These are phyloP conservation scores for Trachymyrmex cornetzi DNA, from an alignment of 1,140 invertebrate genomes.

Conservation along the genomic window DNA sequence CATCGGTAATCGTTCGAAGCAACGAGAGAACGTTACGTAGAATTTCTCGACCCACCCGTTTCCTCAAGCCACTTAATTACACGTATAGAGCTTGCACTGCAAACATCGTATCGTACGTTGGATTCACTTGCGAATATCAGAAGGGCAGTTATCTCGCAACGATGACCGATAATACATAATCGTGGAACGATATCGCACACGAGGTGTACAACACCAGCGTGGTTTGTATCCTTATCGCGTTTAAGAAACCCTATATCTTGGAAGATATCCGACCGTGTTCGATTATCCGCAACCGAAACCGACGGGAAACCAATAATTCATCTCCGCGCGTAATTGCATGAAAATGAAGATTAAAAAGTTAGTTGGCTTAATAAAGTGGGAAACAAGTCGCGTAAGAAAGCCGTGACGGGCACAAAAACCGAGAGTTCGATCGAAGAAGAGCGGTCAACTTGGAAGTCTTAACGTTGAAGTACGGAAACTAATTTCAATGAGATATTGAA, in stretches of 20 bases:
- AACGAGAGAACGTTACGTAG: slow-evolving; percentile 32
- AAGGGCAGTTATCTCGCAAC: slow-evolving; percentile 51
- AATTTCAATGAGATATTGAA: slow-evolving; percentile 1
- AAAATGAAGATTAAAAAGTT: slow-evolving; percentile 83
- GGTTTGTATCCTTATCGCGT: slow-evolving; percentile 19
- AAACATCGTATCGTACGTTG: slow-evolving; percentile 34
- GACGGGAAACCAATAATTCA: slow-evolving; percentile 81
- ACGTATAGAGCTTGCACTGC: neutral
- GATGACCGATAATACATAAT: slow-evolving; percentile 64
- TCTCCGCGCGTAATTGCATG: slow-evolving; percentile 81
- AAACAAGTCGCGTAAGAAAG: slow-evolving; percentile 74
- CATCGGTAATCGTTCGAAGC: slow-evolving; percentile 21
- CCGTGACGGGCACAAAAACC: slow-evolving; percentile 10
- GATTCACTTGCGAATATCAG: slow-evolving; percentile 40
- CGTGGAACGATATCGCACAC: slow-evolving; percentile 32
- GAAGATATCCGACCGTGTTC: slow-evolving; percentile 21
- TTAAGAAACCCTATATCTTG: slow-evolving; percentile 18
- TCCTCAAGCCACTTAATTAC: slow-evolving; percentile 51
- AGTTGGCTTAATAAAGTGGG: slow-evolving; percentile 76
- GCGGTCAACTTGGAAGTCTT: slow-evolving; percentile 19
- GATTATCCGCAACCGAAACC: slow-evolving; percentile 18
- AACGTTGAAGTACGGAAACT: slow-evolving; percentile 1
- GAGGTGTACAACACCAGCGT: neutral
- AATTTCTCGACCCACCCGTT: slow-evolving; percentile 48
- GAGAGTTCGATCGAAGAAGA: slow-evolving; percentile 30